phyloP scores from a whole-genome alignment of 1,140 invertebrate genomes.

The Papilio machaon region DNA sequence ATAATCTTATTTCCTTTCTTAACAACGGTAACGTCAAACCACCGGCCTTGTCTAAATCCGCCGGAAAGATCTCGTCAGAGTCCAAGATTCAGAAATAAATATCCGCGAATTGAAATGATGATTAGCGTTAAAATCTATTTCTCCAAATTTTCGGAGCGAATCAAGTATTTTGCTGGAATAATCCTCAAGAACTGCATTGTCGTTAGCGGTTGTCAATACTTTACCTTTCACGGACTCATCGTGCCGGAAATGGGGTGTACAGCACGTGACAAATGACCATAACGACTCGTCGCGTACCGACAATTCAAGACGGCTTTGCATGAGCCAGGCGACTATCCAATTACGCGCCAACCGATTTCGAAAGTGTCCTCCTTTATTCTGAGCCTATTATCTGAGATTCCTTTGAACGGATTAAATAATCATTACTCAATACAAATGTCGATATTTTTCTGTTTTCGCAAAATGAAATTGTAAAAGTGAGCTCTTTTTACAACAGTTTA shows the following conservation, averaged over 20 bases:
- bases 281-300: constrained; percentile 48
- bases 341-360: constrained; percentile 53
- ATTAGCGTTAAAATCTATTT: neutral
- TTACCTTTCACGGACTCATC: constrained; percentile 8
- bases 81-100: neutral
- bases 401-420: constrained; percentile 66
- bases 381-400: constrained; percentile 53
- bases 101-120: neutral
- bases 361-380: constrained; percentile 41
- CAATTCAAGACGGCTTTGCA: constrained; percentile 62
- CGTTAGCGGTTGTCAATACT: constrained; percentile 15
- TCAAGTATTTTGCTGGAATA: neutral
- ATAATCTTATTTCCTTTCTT: constrained; percentile 38
- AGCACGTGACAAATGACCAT: constrained; percentile 36
- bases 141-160: neutral
- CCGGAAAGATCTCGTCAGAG: neutral
- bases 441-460: constrained; percentile 39
- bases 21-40: constrained; percentile 1
- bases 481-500: too few relatives aligned
- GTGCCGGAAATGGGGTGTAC: constrained; percentile 1
- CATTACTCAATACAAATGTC: constrained; percentile 44
- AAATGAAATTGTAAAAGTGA: neutral
- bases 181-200: constrained; percentile 2
- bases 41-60: neutral
- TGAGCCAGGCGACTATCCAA: constrained; percentile 62